Conservation (phyloP, 2,797 vertebrate species). For the Geotrypetes seraphini region DNA sequence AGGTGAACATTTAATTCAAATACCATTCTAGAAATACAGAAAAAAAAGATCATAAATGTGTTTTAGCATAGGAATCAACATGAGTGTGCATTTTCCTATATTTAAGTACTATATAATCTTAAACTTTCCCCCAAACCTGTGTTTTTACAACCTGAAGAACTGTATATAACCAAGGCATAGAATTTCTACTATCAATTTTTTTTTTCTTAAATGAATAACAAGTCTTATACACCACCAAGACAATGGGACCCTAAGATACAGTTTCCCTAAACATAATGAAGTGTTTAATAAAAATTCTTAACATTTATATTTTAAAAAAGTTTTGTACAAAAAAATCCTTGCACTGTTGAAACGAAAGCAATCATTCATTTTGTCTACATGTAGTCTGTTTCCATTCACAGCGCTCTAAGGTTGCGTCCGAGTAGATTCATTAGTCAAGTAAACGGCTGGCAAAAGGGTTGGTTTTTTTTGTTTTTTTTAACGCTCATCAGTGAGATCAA, state of each 20-base stretch:
- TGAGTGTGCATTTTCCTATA: constrained; percentile 99
- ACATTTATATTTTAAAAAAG: constrained; percentile 77
- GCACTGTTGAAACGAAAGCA: constrained; percentile 76
- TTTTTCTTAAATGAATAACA: constrained; percentile 68
- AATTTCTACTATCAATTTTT: constrained; percentile 75
- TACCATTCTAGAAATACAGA: constrained; percentile 99
- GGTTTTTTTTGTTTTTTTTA: constrained; percentile 30
- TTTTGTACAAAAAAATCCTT: constrained; percentile 80
- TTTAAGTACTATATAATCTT: constrained; percentile 92
- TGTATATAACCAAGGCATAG: constrained; percentile 94
- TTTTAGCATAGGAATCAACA: constrained; percentile 99
- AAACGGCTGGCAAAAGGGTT: constrained; percentile 70
- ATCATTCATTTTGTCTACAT: constrained; percentile 67
- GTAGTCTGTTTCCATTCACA: constrained; percentile 82
- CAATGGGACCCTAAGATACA: constrained; percentile 87
- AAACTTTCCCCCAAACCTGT: constrained; percentile 96
- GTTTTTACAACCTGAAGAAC: constrained; percentile 98
- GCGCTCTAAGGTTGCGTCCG: constrained; percentile 63
- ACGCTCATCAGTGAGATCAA: constrained; percentile 65
- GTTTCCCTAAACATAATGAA: constrained; percentile 85
- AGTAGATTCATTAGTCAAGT: constrained; percentile 72
- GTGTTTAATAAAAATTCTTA: constrained; percentile 71
- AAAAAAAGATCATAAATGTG: constrained; percentile 98
- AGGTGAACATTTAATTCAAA: constrained; percentile 99
- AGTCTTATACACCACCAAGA: constrained; percentile 92